Base-by-base conservation (phyloP, 2,888 invertebrate species). In the Criorhina ranunculi region DNA sequence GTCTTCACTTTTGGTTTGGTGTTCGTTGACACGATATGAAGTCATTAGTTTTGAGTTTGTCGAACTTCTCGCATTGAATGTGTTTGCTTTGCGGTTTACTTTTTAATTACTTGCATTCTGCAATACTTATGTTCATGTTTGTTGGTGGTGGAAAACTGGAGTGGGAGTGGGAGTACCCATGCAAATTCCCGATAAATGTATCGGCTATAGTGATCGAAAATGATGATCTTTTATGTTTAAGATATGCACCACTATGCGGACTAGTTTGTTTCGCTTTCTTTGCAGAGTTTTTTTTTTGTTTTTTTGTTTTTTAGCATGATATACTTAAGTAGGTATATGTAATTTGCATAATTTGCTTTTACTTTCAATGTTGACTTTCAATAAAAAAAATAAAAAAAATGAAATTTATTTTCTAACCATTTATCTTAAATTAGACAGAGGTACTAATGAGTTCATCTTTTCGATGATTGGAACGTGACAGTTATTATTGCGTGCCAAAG, bases 11-110 rank as follows among this genome's bases (percentile, higher is more conserved):
- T 69, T 70, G 64, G 51, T 60, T 70, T 11, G 53, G 51, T 82
- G 77, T 72, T 77, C 73, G 35, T 78, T 78, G 72, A 72, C 78
- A 73, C 49, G 12, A 72, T 67, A 37, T 31, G 51, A 64, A 55
- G 82, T 55, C 77, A 77, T 72, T 72, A 72, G 53, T 69, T 83
- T 51, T 53, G 73, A 66, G 79, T 85, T 85, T 79, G 73, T 53
- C 79, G 85, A 85, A 85, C 83, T 79, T 73, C 3, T 31, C 53
- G 9, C 44, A 55, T 49, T 29, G 1, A 15, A 42, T 62, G 31
- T 79, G 66, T 70, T 85, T 69, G 49, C 33, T 57, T 66, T 80
- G 85, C 24, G 85, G 85, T 80, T 85, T 75, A 17, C 37, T 70
- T 53, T n/a, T 66, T 78, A 35, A 57, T 64, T 70, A 46, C 49